Conservation (phyloP, 2,113 vertebrate genomes). For the Cheirogaleus medius region DNA sequence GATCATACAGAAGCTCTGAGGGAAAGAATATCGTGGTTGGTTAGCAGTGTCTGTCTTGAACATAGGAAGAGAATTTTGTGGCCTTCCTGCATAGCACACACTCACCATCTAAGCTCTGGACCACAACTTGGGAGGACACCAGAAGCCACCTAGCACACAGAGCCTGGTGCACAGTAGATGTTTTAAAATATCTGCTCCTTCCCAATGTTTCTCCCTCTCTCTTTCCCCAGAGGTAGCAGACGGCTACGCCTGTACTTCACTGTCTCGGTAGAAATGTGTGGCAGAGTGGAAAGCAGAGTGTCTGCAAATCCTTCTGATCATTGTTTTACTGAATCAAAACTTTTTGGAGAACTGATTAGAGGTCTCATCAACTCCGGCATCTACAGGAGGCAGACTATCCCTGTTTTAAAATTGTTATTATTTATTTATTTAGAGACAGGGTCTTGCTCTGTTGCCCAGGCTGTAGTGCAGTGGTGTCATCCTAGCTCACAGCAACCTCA, state of each 20-base stretch:
- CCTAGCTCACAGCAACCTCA: no score
- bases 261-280: not conserved
- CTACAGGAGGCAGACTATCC: not conserved
- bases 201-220: not conserved
- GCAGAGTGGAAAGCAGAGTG: not conserved
- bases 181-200: not conserved
- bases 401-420: not conserved
- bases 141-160: no score
- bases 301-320: not conserved
- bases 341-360: not conserved
- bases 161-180: not conserved
- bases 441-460: no score
- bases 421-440: no score
- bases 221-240: not conserved
- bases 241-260: not conserved
- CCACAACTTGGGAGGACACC: no score
- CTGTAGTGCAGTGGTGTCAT: no score
- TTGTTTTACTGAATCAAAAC: not conserved
- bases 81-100: no score
- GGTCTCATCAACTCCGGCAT: not conserved
- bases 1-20: not conserved
- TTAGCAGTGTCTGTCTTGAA: not conserved
- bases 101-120: not conserved
- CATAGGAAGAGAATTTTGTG: fast-evolving
- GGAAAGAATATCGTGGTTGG: not conserved